A percentile compares a stretch with the other conserved stretches of the same genome.
phyloP scores from a whole-genome alignment of 1,140 invertebrate genomes.

The Euglossa dilemma region DNA sequence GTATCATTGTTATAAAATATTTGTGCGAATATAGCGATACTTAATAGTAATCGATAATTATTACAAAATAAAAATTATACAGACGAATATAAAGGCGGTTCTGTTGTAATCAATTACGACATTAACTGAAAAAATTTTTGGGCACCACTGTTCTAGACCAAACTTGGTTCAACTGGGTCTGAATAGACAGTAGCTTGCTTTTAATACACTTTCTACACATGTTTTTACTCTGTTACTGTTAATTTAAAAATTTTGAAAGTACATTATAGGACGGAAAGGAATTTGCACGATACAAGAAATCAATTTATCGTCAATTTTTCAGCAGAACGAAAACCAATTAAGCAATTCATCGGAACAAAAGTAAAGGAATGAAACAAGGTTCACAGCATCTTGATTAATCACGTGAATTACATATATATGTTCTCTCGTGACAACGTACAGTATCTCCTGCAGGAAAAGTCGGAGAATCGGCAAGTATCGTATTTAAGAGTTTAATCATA shows the following conservation, averaged over 20 bases:
- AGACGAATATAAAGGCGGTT: no score
- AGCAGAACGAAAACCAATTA: neutral
- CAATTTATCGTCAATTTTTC: neutral
- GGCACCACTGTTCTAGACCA: neutral
- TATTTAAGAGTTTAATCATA: neutral
- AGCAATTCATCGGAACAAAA: neutral
- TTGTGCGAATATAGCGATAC: neutral
- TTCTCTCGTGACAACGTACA: neutral
- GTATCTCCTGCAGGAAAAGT: no score
- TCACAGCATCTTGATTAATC: no score
- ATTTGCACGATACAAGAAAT: no score
- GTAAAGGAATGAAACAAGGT: neutral
- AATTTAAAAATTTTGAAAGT: neutral
- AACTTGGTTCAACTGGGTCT: neutral
- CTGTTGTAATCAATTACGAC: neutral
- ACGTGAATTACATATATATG: neutral
- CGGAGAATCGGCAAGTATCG: no score
- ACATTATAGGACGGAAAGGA: neutral
- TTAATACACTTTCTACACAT: neutral
- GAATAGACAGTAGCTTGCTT: neutral
- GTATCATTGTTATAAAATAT: neutral
- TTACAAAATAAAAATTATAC: neutral
- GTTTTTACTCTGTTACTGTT: neutral
- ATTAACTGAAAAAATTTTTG: neutral
- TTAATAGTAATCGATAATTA: neutral